Conservation (phyloP, 2,888 invertebrate genomes). For the Oegoconia quadripuncta region DNA sequence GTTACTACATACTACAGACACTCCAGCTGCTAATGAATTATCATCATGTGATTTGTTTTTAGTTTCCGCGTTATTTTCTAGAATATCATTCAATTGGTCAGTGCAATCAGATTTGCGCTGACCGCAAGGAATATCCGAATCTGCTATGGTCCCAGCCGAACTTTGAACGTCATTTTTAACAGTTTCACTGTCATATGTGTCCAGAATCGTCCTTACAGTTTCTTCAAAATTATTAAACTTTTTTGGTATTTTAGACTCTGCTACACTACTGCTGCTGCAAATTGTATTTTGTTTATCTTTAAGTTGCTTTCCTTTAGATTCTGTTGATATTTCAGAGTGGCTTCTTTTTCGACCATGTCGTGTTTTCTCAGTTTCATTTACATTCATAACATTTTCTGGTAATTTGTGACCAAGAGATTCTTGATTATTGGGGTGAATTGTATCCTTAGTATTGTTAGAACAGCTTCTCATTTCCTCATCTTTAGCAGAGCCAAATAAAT, state of each 20-base stretch:
- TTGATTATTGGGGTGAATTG: constrained; percentile 61
- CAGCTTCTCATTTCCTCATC: constrained; percentile 23
- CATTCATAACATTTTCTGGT: too few relatives aligned
- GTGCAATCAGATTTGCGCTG: background rate
- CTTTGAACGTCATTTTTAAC: too few relatives aligned
- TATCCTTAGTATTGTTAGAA: constrained; percentile 43
- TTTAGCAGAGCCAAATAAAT: constrained; percentile 8
- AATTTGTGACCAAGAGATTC: constrained; percentile 40
- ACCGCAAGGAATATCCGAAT: too few relatives aligned
- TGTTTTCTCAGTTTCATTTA: constrained; percentile 1
- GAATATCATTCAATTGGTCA: constrained; percentile 16
- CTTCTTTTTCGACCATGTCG: constrained; percentile 7
- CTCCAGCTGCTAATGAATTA: constrained; percentile 13
- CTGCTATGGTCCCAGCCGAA: too few relatives aligned
- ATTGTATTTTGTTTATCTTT: constrained; percentile 4
- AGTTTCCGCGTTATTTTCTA: constrained; percentile 16
- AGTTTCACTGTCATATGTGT: too few relatives aligned
- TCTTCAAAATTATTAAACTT: too few relatives aligned
- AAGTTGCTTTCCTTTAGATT: constrained; percentile 4
- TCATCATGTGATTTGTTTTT: constrained; percentile 11
- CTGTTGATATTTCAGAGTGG: constrained; percentile 12
- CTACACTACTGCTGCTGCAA: too few relatives aligned
- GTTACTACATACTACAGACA: constrained; percentile 4
- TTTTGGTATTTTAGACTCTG: too few relatives aligned
- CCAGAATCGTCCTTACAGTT: too few relatives aligned